Evolutionary conservation across 2,797 vertebrate genomes (phyloP).

Genomic region (Lagorchestes hirsutus): DNA sequence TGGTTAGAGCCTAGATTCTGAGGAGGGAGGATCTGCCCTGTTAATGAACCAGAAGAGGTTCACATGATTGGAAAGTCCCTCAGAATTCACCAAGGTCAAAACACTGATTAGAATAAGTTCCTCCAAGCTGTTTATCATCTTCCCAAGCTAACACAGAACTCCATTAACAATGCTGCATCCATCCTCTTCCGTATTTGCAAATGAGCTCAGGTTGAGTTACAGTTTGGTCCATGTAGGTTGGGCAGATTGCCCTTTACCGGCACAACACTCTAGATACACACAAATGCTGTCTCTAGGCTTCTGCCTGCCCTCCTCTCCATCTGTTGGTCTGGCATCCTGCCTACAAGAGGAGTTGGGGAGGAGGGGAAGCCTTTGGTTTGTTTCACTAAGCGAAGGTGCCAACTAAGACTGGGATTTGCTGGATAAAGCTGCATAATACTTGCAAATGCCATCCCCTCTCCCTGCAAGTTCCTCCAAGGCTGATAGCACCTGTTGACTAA

Average conservation of each 20-base stretch:
- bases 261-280: not conserved
- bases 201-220: not conserved
- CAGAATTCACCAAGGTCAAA: conserved; percentile 42
- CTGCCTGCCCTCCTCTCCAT: conserved; percentile 57
- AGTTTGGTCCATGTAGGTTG: not conserved
- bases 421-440: not conserved
- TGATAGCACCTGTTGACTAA: not conserved
- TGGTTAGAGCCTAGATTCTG: not conserved
- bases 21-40: not conserved
- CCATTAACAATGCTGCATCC: not conserved
- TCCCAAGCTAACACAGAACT: not conserved
- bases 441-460: conserved; percentile 28
- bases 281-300: conserved; percentile 43
- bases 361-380: conserved; percentile 22
- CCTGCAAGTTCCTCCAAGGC: conserved; percentile 45
- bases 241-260: conserved; percentile 35
- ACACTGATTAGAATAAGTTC: not conserved
- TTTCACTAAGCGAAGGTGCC: conserved; percentile 11
- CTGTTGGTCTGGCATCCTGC: conserved; percentile 68
- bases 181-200: conserved; percentile 17
- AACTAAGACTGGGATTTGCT: conserved; percentile 28
- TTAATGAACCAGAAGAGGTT: not conserved
- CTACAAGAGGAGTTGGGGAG: not conserved
- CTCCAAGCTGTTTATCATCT: not conserved
- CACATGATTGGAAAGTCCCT: not conserved